Percentiles rank a stretch among this genome's conserved stretches.
Evolutionary conservation across 2,113 vertebrate genomes (phyloP).

Genomic region (Polyodon spathula): DNA sequence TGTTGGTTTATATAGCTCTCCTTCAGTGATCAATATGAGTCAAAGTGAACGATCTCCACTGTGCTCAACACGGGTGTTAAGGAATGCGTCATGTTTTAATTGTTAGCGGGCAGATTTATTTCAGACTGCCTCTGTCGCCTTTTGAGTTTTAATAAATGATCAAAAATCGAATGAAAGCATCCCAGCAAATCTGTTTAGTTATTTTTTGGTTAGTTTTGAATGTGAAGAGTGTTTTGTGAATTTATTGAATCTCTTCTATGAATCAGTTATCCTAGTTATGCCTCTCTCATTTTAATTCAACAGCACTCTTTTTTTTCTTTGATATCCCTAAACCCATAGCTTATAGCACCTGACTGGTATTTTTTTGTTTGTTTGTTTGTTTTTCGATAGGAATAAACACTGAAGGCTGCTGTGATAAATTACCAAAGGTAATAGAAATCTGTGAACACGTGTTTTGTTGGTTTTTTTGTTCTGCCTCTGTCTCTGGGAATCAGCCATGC

Average conservation of each 20-base stretch:
- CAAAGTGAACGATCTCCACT: neutral
- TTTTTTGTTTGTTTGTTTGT: slow-evolving; percentile 10
- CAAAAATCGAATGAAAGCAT: neutral
- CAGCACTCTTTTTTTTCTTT: neutral
- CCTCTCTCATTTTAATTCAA: neutral
- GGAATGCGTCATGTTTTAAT: slow-evolving; percentile 11
- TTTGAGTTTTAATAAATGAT: slow-evolving; percentile 6
- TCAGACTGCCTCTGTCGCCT: neutral
- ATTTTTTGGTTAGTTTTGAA: neutral
- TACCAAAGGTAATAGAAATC: slow-evolving; percentile 2
- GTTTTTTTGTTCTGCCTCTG: neutral
- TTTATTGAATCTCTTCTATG: neutral
- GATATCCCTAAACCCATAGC: neutral
- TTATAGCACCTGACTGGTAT: neutral
- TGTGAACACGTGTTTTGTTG: neutral
- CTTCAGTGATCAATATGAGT: slow-evolving; percentile 9
- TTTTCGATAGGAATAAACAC: neutral
- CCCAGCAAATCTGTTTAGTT: neutral
- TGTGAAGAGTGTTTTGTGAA: neutral
- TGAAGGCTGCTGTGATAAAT: slow-evolving; percentile 7
- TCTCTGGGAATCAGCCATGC: neutral
- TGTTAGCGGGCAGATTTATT: slow-evolving; percentile 10
- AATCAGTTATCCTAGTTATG: neutral
- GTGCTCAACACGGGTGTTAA: neutral
- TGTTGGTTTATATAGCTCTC: neutral